Base-by-base conservation (phyloP, 1,140 invertebrate genomes). In the Dolichoris vasculosae region DNA sequence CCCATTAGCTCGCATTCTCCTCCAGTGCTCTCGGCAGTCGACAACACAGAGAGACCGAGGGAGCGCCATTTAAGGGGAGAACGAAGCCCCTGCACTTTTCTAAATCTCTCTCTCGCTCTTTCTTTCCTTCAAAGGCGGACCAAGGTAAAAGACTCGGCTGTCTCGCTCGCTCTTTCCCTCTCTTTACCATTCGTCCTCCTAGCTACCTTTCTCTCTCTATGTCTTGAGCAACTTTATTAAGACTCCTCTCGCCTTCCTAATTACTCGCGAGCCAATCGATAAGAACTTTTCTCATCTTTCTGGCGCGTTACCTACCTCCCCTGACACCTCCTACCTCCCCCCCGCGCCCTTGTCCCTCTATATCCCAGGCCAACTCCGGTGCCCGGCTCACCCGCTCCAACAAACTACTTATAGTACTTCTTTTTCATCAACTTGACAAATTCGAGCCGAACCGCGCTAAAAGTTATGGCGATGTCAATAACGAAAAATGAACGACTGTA, bases 271-370 rank as follows among this genome's bases (percentile, higher is more conserved):
- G 75, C 82, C 46, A 84, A 78, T 84, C 82, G 82, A 84, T 84
- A 84, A 77, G 59, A 84, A 84, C 82, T 84, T 84, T 84, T 84
- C 82, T 84, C 82, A 84, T 84, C 75, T 84, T 78, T 77, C 75
- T 67, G 43, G 2, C 38, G 67, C 67, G 35, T 76, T 63, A 78
- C 32, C 76, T 2, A 13, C 46, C 51, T 3, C 30, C 3, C 51
- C n/a, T 32, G 9, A n/a, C 6, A 30, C 43, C 6, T 43, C 40
- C 40, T 8, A n/a, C 38, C 35, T 20, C 4, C 1, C 8, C 76
- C 7, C 15, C 15, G n/a, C 9, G n/a, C 23, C n/a, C 20, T 4
- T 63, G 23, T 40, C 35, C 4, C 23, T 46, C 30, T 38, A 6
- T 23, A 6, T 73, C 69, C 23, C 69, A 43, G 9, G 15, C 69